Conservation (phyloP, 1,140 invertebrate genomes). For the Luehdorfia chinensis region DNA sequence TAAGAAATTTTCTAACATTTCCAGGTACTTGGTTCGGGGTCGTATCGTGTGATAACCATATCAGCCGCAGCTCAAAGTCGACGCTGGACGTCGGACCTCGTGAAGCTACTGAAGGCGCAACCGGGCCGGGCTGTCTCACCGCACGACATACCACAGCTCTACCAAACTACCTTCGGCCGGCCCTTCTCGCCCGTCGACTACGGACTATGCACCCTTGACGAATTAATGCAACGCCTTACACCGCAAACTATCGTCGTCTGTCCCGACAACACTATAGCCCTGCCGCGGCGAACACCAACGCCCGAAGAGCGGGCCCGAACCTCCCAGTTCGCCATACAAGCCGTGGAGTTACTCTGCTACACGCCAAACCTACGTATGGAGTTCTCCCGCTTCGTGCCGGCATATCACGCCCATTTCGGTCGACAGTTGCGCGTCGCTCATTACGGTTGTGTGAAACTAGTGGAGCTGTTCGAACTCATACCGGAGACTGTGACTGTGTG, state of each 20-base stretch:
- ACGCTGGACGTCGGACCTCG: constrained; percentile 92
- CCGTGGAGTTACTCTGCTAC: constrained; percentile 90
- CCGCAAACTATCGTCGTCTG: constrained; percentile 41
- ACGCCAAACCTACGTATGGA: constrained; percentile 91
- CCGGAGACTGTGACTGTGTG: constrained; percentile 88
- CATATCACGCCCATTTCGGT: constrained; percentile 97
- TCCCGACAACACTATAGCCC: constrained; percentile 47
- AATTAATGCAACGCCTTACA: constrained; percentile 53
- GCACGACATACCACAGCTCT: constrained; percentile 85
- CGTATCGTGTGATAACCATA: constrained; percentile 90
- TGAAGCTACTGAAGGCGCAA: constrained; percentile 89
- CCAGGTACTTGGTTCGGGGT: constrained; percentile 94
- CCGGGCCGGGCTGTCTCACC: constrained; percentile 86
- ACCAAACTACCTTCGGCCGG: constrained; percentile 82
- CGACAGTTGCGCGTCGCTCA: constrained; percentile 95
- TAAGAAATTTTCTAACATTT: no score
- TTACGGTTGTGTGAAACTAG: constrained; percentile 95
- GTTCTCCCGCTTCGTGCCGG: constrained; percentile 96
- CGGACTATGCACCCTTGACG: constrained; percentile 64
- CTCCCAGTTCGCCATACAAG: constrained; percentile 77
- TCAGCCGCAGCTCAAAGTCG: constrained; percentile 92
- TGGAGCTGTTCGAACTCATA: constrained; percentile 95
- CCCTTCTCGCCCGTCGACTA: constrained; percentile 61
- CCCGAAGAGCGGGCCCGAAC: constrained; percentile 58
- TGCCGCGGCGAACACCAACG: constrained; percentile 58